Base-by-base conservation (phyloP, 1,140 invertebrate genomes). In the Nylanderia fulva region DNA sequence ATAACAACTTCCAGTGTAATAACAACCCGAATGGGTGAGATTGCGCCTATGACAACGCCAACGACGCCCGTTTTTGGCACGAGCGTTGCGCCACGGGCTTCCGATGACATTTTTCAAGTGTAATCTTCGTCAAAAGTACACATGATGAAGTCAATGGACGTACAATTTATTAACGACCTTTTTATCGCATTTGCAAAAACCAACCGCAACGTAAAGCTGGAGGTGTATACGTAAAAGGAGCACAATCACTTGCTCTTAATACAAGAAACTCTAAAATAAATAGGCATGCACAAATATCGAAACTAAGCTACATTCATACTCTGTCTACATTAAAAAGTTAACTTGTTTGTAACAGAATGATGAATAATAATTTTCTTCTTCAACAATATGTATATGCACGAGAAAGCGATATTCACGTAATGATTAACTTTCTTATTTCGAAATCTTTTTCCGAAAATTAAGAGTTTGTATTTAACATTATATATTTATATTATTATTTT, bases 61-160 rank as follows among this genome's bases (percentile, higher is more conserved):
- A 86, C 89, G 13, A 92, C 86, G 80, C 92, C 93, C 74, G 89
- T 93, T 71, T 93, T 93, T 87, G 93, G 93, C 71, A 91, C 87
- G 71, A 90, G 88, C 79, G 85, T 91, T 63, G 91, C 92, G 45
- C 91, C 93, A 9, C 91, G 91, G 45, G 92, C 92, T 58, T 92
- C 93, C 71, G 88, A 87, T 42, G 91, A 93, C 71, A 89, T 93
- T 91, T 93, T 93, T 87, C 89, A 93, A 90, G 84, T 91, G 61
- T 91, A 91, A 71, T 90, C 66, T 68, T 79, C 21, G 27, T 68
- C 75, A 52, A 52, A 29, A 39, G 27, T 21, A 21, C 9, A 13
- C 11, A 42, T 18, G 61, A 39, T 24, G 18, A 71, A 42, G 36
- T 42, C 48, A 27, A 39, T 42, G 77, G 66, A 82, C 54, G 58